Percentiles rank a stretch among this genome's conserved stretches.
Conservation (phyloP, 2,797 vertebrate species). For the Coregonus sp. region DNA sequence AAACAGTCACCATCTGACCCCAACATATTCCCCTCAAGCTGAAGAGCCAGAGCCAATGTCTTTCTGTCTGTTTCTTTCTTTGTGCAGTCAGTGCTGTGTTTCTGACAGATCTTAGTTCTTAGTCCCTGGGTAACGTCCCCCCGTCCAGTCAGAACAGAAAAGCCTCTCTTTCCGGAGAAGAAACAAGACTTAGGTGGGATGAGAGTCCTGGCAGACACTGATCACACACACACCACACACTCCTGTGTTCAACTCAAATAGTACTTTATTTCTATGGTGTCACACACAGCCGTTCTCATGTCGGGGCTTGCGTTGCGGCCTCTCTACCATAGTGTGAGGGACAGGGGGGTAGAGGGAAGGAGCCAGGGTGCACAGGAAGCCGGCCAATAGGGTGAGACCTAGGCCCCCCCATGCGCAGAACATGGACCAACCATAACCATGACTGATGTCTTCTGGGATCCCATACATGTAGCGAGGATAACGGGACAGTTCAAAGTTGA, state of each 20-base stretch:
- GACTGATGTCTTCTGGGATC: slow-evolving; percentile 92
- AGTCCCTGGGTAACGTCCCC: slow-evolving; percentile 36
- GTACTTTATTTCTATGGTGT: slow-evolving; percentile 46
- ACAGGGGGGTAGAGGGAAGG: slow-evolving; percentile 85
- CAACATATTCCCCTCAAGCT: slow-evolving; percentile 27
- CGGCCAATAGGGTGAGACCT: slow-evolving; percentile 88
- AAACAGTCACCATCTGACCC: slow-evolving; percentile 47
- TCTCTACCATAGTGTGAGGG: slow-evolving; percentile 61
- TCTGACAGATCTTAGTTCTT: slow-evolving; percentile 34
- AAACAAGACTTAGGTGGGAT: slow-evolving; percentile 18
- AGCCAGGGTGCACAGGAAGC: slow-evolving; percentile 90
- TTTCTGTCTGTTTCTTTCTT: slow-evolving; percentile 49
- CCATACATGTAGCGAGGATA: slow-evolving; percentile 90
- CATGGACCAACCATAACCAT: slow-evolving; percentile 95
- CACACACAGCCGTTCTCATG: slow-evolving; percentile 92
- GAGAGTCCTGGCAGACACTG: slow-evolving; percentile 44
- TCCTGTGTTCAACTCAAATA: no score
- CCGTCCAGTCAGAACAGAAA: slow-evolving; percentile 33
- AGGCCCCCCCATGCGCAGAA: slow-evolving; percentile 93
- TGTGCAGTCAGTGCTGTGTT: slow-evolving; percentile 42
- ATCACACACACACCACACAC: no score
- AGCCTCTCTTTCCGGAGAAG: slow-evolving; percentile 18
- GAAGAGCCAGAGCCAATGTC: slow-evolving; percentile 44
- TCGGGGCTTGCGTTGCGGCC: slow-evolving; percentile 81
- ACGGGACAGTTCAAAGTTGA: slow-evolving; percentile 91